Evolutionary conservation across 2,888 invertebrate species (phyloP).

Genomic region (Emmelina monodactyla): DNA sequence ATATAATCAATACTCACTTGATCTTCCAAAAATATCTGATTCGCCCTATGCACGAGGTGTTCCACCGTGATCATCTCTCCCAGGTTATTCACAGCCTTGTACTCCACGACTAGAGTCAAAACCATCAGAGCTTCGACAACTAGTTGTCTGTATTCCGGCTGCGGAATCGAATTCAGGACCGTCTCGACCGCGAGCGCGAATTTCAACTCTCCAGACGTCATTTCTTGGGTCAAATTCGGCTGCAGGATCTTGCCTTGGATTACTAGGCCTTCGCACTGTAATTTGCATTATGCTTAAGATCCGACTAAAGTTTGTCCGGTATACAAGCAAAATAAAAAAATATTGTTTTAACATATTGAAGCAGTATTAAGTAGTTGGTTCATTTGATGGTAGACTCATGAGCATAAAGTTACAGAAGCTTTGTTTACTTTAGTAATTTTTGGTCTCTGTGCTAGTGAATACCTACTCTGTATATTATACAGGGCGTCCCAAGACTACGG

Average conservation of each 20-base stretch:
- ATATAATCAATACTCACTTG: slow-evolving; percentile 73
- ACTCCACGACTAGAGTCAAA: slow-evolving; percentile 87
- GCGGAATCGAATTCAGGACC: slow-evolving; percentile 94
- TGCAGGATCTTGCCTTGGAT: slow-evolving; percentile 92
- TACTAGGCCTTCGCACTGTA: slow-evolving; percentile 86
- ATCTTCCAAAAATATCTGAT: slow-evolving; percentile 93
- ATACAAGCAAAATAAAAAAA: no score
- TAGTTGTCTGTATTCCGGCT: slow-evolving; percentile 96
- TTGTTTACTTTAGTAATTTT: no score
- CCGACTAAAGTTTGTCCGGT: no score
- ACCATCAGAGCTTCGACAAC: slow-evolving; percentile 98
- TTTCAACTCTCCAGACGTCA: slow-evolving; percentile 98
- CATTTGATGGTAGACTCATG: no score
- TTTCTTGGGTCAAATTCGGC: slow-evolving; percentile 95
- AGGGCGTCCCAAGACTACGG: no score
- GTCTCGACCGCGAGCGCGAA: slow-evolving; percentile 98
- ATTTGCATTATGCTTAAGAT: background rate
- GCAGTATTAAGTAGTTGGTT: no score
- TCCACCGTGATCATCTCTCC: slow-evolving; percentile 89
- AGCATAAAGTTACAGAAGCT: no score
- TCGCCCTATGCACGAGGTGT: slow-evolving; percentile 91
- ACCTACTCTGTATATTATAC: no score
- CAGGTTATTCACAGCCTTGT: slow-evolving; percentile 78
- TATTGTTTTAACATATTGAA: no score
- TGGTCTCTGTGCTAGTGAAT: no score